Evolutionary conservation across 2,888 invertebrate species (phyloP).

Genomic region (Athalia cordata): DNA sequence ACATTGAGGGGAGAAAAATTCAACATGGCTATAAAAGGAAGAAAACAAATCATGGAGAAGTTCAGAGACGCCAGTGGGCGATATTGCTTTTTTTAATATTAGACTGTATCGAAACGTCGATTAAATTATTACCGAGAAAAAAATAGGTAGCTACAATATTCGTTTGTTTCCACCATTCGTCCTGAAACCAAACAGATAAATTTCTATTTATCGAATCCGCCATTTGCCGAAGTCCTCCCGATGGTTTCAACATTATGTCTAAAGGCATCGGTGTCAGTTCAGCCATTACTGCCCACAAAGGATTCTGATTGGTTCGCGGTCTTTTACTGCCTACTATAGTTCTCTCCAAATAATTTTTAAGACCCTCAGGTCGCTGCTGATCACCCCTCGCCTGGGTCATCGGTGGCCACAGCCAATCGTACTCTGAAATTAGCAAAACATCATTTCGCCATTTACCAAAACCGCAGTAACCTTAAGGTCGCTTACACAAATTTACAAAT

Average conservation of each 20-base stretch:
- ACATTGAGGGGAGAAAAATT: background rate
- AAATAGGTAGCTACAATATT: constrained; percentile 76
- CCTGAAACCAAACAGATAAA: constrained; percentile 71
- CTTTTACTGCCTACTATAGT: constrained; percentile 64
- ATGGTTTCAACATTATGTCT: constrained; percentile 71
- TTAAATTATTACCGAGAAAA: constrained; percentile 74
- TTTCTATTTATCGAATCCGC: constrained; percentile 73
- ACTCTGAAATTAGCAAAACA: constrained; percentile 70
- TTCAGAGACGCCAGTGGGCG: constrained; percentile 53
- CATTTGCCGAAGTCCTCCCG: constrained; percentile 72
- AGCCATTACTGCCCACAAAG: constrained; percentile 73
- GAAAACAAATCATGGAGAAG: background rate
- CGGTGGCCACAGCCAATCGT: constrained; percentile 79
- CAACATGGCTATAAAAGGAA: background rate
- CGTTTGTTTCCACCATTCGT: constrained; percentile 71
- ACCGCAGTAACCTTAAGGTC: background rate
- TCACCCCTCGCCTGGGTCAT: constrained; percentile 81
- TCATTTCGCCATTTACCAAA: background rate
- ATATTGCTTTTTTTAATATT: constrained; percentile 69
- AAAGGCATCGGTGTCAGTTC: constrained; percentile 75
- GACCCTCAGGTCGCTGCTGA: constrained; percentile 65
- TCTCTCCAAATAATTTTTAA: constrained; percentile 65
- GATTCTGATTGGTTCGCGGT: constrained; percentile 65
- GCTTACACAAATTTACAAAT: background rate
- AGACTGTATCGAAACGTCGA: constrained; percentile 73